Evolutionary conservation across 2,797 vertebrate genomes (phyloP), one percentile per base, ranked within the genome.

Genomic region (Nothura maculosa): DNA sequence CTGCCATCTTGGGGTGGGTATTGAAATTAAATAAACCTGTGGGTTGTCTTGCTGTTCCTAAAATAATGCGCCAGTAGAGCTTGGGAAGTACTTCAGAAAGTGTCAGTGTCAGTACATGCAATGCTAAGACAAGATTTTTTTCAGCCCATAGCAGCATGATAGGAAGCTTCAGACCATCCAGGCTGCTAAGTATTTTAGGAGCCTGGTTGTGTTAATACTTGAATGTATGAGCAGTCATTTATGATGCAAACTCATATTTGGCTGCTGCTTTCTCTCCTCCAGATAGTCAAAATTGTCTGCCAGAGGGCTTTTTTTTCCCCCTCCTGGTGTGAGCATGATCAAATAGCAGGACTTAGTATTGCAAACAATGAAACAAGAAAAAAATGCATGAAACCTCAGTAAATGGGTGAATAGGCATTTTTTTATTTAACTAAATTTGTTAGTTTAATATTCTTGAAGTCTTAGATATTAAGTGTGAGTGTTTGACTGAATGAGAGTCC

Each of bases 21-120:
- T 95, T 97, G 95, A 97, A 96, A 96, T 95, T 91, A 96, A 98
- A 96, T 97, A 95, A 98, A 98, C 96, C 98, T 98, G 96, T 98
- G 98, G 98, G 97, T 98, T 98, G 98, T 99, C 98, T 98, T 99
- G 99, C 98, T 99, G 98, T 99, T 99, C 98, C 98, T 98, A 97
- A 98, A 98, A 97, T 98, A 98, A 98, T 98, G 98, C 98, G 99
- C 98, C 98, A 99, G 98, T 97, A 98, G 97, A 97, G 92, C 85
- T 84, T 93, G 96, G 87, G 92, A 94, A 96, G n/a, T 92, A 85
- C 69, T 95, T 38, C 82, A 96, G 96, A 91, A 97, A 96, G 87
- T 97, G 95, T 88, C 92, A 97, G 73, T 96, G 92, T 95, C 88
- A 96, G 50, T 95, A 94, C 87, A 54, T 97, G 68, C 92, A 87